Percentiles rank a stretch among this genome's conserved stretches.
These are phyloP conservation scores for Scaptomyza hsui DNA, from an alignment of 1,140 invertebrate species.

Conservation along the genomic window DNA sequence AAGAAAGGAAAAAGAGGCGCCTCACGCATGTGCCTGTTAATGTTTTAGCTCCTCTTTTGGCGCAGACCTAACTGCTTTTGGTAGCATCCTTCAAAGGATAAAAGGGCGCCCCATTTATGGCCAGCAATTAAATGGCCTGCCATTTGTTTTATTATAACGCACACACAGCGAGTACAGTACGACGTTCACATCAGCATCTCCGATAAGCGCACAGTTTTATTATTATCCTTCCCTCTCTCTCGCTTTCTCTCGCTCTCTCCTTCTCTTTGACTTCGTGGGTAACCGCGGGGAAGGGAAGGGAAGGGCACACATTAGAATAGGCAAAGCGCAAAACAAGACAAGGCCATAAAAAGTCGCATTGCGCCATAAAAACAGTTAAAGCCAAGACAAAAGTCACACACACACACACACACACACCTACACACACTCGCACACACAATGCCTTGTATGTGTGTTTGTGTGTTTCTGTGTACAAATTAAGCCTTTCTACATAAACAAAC, in stretches of 20 bases:
- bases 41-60: too few species aligned
- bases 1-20: conserved; percentile 13
- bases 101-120: conserved; percentile 75
- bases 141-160: conserved; percentile 80
- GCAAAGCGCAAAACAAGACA: conserved; percentile 66
- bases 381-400: conserved; percentile 75
- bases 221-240: conserved; percentile 70
- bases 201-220: conserved; percentile 77
- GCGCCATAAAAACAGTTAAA: conserved; percentile 82
- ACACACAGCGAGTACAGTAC: conserved; percentile 56
- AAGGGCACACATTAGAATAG: conserved; percentile 74
- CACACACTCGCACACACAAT: conserved; percentile 28
- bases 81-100: conserved; percentile 71
- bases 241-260: too few species aligned
- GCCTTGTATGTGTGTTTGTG: conserved; percentile 27
- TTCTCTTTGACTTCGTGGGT: conserved; percentile 45
- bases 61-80: conserved; percentile 29
- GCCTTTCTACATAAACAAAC: conserved; percentile 81
- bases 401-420: conserved; percentile 23
- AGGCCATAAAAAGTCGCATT: conserved; percentile 82
- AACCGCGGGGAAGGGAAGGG: conserved; percentile 19
- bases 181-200: conserved; percentile 72
- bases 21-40: conserved; percentile 29
- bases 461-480: conserved; percentile 68
- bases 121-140: conserved; percentile 81